Conservation (phyloP, 2,113 vertebrate genomes). For the Notarius lentiginosus region DNA sequence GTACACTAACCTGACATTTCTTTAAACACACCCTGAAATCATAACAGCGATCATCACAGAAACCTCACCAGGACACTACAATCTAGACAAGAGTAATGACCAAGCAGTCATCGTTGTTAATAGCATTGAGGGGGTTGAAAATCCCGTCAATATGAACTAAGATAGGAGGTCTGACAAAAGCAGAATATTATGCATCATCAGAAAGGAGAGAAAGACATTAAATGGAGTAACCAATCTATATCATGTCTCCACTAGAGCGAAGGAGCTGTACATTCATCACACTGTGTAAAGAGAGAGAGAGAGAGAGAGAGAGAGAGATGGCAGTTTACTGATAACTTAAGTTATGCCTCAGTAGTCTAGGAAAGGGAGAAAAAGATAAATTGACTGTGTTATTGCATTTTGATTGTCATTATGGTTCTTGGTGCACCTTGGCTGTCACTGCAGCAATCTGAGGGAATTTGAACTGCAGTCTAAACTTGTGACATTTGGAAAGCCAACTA, state of each 20-base stretch:
- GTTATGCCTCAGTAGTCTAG: constrained; percentile 22
- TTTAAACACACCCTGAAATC: neutral
- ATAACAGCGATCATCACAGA: neutral
- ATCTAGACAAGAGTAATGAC: constrained; percentile 22
- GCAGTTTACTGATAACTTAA: constrained; percentile 30
- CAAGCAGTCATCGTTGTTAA: constrained; percentile 45
- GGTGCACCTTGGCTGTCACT: constrained; percentile 18
- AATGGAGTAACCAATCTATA: constrained; percentile 38
- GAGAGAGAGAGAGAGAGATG: neutral
- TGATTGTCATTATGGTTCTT: constrained; percentile 36
- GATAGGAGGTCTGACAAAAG: constrained; percentile 25
- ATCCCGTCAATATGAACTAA: constrained; percentile 44
- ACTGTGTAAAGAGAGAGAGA: neutral
- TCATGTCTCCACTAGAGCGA: neutral
- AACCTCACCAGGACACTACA: neutral
- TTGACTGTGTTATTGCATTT: constrained; percentile 43
- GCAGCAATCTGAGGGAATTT: neutral
- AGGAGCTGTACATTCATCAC: neutral
- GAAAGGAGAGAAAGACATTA: constrained; percentile 27
- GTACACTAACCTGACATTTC: neutral
- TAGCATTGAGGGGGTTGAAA: constrained; percentile 41
- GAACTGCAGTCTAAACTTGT: constrained; percentile 1
- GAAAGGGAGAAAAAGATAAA: constrained; percentile 38
- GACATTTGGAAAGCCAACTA: neutral
- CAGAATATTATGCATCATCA: constrained; percentile 51